Evolutionary conservation across 2,113 vertebrate species (phyloP).

Genomic region (Sapayoa aenigma): DNA sequence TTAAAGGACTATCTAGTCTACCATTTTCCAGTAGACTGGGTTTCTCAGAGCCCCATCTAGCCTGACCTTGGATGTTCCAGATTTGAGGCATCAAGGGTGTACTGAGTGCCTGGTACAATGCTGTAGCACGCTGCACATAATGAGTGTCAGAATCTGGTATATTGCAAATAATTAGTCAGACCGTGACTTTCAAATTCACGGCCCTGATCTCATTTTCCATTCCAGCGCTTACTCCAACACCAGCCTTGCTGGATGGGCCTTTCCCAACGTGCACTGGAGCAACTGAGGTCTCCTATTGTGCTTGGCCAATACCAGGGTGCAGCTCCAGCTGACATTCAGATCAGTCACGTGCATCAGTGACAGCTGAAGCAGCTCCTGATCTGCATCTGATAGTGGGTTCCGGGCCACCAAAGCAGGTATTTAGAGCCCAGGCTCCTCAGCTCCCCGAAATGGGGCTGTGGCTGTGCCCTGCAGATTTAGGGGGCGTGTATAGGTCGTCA

Average conservation of each 20-base stretch:
- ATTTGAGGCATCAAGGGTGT: not conserved
- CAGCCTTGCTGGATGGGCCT: not conserved
- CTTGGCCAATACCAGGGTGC: not conserved
- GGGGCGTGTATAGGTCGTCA: accelerated
- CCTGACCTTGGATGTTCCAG: not conserved
- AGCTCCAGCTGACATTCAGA: not conserved
- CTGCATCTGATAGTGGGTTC: not conserved
- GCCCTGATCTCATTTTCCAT: not conserved
- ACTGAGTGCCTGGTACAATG: not conserved
- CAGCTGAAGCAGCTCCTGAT: not conserved
- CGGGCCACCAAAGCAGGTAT: not conserved
- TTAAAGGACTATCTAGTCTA: not conserved
- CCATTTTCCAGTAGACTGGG: not conserved
- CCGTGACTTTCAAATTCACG: not conserved
- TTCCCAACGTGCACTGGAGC: not conserved
- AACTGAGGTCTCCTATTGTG: not conserved
- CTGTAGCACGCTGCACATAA: not conserved
- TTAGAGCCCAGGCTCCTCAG: not conserved
- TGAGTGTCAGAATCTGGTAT: not conserved
- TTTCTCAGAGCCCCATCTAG: not conserved
- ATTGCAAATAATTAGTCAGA: not conserved
- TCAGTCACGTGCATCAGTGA: not conserved
- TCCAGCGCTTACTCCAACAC: not conserved
- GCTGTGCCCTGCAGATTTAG: not conserved
- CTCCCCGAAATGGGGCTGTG: not conserved